Conservation (phyloP, 2,888 invertebrate species). For the Sinodicranocentrus sp. region DNA sequence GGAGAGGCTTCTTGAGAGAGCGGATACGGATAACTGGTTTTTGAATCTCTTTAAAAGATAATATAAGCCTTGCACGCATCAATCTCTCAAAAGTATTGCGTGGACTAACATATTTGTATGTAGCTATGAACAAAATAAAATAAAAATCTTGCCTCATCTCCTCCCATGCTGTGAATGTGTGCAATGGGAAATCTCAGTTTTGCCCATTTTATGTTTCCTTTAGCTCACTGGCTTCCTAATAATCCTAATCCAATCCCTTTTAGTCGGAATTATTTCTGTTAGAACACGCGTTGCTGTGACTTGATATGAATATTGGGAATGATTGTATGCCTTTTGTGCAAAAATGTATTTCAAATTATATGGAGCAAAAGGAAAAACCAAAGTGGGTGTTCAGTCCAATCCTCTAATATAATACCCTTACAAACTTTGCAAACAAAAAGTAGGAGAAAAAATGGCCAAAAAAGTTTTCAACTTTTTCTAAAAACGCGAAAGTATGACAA, state of each 20-base stretch:
- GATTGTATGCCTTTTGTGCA: no score
- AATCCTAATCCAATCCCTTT: not conserved
- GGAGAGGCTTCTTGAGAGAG: not conserved
- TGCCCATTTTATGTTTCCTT: conserved; percentile 21
- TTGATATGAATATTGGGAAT: no score
- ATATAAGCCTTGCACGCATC: conserved; percentile 32
- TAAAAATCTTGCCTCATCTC: not conserved
- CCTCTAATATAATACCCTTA: no score
- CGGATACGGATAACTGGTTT: conserved; percentile 53
- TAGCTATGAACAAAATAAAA: not conserved
- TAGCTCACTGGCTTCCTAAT: not conserved
- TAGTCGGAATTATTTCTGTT: no score
- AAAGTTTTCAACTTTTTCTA: no score
- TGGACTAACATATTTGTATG: not conserved
- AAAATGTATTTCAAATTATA: no score
- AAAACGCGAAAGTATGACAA: no score
- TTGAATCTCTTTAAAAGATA: conserved; percentile 30
- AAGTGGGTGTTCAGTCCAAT: no score
- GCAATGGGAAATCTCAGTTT: conserved; percentile 25
- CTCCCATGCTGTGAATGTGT: not conserved
- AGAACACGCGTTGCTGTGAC: no score
- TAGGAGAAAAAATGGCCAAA: no score
- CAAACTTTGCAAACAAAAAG: no score
- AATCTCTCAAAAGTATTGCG: not conserved
- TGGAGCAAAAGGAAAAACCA: no score